Evolutionary conservation across 2,113 vertebrate genomes (phyloP).

Genomic region (Paratilapia polleni): DNA sequence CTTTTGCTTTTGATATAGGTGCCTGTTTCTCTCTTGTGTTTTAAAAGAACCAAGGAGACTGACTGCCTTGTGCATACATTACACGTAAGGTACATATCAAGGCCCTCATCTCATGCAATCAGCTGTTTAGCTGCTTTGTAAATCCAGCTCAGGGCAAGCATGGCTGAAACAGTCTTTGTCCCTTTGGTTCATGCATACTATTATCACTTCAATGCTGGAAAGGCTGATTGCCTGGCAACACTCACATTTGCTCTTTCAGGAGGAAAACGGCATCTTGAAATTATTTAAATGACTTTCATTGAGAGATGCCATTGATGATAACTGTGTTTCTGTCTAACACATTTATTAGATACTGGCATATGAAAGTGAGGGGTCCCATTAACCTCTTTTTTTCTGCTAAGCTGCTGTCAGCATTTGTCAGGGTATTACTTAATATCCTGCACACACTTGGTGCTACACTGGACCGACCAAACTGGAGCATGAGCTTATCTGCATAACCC

Average conservation of each 20-base stretch:
- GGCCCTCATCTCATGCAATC: slow-evolving; percentile 40
- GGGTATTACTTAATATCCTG: slow-evolving; percentile 36
- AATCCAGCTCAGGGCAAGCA: slow-evolving; percentile 36
- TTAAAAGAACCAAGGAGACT: slow-evolving; percentile 12
- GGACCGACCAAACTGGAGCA: slow-evolving; percentile 33
- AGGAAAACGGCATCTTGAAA: slow-evolving; percentile 34
- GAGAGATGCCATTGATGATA: slow-evolving; percentile 55
- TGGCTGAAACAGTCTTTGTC: slow-evolving; percentile 51
- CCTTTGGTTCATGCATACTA: slow-evolving; percentile 39
- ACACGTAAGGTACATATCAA: slow-evolving; percentile 15
- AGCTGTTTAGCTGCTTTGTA: slow-evolving; percentile 49
- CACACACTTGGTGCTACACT: neutral
- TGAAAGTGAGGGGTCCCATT: slow-evolving; percentile 33
- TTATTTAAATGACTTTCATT: slow-evolving; percentile 59
- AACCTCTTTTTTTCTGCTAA: slow-evolving; percentile 22
- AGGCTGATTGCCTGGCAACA: slow-evolving; percentile 55
- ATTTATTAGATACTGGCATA: slow-evolving; percentile 35
- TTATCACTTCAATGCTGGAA: slow-evolving; percentile 34
- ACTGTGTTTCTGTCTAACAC: slow-evolving; percentile 29
- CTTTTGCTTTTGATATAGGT: slow-evolving; percentile 14
- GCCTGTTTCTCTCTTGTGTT: neutral
- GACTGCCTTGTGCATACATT: slow-evolving; percentile 14
- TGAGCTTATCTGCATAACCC: slow-evolving; percentile 51
- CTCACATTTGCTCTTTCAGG: slow-evolving; percentile 27
- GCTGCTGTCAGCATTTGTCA: slow-evolving; percentile 26